These are phyloP conservation scores for Montipora sp. DNA, from an alignment of 64 coral and sea anemone species.

Conservation along the genomic window DNA sequence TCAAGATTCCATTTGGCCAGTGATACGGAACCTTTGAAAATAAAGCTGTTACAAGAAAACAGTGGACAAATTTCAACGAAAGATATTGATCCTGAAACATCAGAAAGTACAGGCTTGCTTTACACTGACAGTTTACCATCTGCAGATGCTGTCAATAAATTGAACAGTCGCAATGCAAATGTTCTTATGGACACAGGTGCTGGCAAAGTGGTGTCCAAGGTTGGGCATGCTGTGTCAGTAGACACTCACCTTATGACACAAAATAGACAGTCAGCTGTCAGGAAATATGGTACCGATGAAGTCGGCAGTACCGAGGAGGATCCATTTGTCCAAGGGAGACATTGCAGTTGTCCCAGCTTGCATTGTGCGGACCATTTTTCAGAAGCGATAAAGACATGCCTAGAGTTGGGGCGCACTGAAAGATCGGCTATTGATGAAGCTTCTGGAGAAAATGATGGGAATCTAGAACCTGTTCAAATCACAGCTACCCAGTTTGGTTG, in stretches of 20 bases:
- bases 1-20: not conserved
- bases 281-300: not conserved
- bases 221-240: constrained; percentile 58
- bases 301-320: constrained; percentile 5
- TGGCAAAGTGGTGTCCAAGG: not conserved
- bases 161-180: not conserved
- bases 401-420: constrained; percentile 59
- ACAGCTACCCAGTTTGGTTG: not conserved
- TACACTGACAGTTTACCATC: not conserved
- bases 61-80: not conserved
- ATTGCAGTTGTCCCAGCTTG: constrained; percentile 83
- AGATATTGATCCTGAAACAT: not conserved
- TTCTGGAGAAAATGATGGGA: not conserved
- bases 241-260: constrained; percentile 37
- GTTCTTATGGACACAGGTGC: not conserved
- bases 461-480: not conserved
- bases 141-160: not conserved
- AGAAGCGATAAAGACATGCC: constrained; percentile 35
- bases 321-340: constrained; percentile 72
- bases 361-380: constrained; percentile 52
- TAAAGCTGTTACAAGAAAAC: not conserved
- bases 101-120: not conserved
- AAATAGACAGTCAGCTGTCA: not conserved
- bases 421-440: not conserved
- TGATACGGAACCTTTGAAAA: not conserved